These are phyloP conservation scores for Chromobotia macracanthus DNA, from an alignment of 2,797 vertebrate genomes.

Conservation along the genomic window DNA sequence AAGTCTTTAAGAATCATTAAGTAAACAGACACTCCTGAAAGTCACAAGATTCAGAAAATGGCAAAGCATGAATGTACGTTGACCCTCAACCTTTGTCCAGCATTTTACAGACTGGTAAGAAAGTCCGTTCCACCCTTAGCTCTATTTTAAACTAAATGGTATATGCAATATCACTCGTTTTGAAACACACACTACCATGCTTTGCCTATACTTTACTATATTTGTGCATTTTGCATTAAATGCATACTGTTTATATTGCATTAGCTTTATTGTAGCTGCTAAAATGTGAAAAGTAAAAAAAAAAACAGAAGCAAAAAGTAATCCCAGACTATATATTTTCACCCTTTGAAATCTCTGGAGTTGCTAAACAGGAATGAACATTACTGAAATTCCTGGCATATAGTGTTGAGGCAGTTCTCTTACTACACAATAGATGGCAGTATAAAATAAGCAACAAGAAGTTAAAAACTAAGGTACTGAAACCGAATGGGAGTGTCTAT, in stretches of 20 bases:
- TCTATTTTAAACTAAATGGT: constrained; percentile 6
- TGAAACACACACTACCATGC: background rate
- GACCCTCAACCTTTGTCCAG: constrained; percentile 32
- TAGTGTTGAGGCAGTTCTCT: constrained; percentile 24
- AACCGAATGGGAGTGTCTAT: background rate
- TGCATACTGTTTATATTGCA: background rate
- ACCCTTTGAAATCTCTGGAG: background rate
- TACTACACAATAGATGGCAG: constrained; percentile 50
- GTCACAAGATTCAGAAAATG: constrained; percentile 20
- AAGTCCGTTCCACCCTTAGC: too few relatives aligned
- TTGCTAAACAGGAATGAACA: constrained; percentile 7
- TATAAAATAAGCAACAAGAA: background rate
- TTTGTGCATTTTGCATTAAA: background rate
- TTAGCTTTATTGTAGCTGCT: background rate
- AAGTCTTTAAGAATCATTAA: constrained; percentile 2
- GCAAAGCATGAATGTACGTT: constrained; percentile 38
- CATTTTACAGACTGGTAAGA: background rate
- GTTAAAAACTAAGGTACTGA: background rate
- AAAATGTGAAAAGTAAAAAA: background rate
- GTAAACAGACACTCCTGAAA: constrained; percentile 8
- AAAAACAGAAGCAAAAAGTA: background rate
- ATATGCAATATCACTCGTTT: background rate
- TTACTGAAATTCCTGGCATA: background rate
- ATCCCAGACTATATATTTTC: background rate
- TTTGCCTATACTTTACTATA: background rate